Conservation (phyloP, 2,888 invertebrate species). For the Bibio marci region DNA sequence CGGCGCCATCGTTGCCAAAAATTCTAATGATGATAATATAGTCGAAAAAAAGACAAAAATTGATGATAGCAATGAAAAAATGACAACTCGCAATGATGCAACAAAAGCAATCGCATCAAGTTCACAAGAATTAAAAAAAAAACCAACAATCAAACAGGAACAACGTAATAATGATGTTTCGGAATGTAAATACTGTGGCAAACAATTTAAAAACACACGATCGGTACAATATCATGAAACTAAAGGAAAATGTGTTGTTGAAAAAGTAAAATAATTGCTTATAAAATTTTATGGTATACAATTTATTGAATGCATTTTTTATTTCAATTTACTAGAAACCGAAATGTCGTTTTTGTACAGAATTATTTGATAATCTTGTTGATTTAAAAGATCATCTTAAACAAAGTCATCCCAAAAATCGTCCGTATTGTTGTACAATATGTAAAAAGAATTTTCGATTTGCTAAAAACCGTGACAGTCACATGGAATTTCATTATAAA, state of each 20-base stretch:
- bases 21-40: too few species aligned
- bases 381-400: conserved; percentile 3
- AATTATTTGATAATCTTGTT: not conserved
- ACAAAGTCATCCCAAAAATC: conserved; percentile 1
- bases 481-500: conserved; percentile 6
- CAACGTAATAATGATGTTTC: not conserved
- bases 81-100: too few species aligned
- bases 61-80: too few species aligned
- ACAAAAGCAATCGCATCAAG: not conserved
- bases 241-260: not conserved
- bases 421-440: conserved; percentile 7
- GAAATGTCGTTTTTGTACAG: conserved; percentile 1
- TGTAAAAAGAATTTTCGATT: conserved; percentile 8
- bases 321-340: not conserved
- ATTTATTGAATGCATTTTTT: not conserved
- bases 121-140: not conserved
- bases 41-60: too few species aligned
- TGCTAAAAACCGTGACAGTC: conserved; percentile 8
- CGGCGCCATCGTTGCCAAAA: too few species aligned
- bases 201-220: not conserved
- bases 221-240: not conserved
- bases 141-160: not conserved
- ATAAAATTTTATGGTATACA: not conserved
- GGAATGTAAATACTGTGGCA: conserved; percentile 3
- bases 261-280: too few species aligned